phyloP scores from a whole-genome alignment of 2,113 vertebrate genomes.

The Piprites chloris region DNA sequence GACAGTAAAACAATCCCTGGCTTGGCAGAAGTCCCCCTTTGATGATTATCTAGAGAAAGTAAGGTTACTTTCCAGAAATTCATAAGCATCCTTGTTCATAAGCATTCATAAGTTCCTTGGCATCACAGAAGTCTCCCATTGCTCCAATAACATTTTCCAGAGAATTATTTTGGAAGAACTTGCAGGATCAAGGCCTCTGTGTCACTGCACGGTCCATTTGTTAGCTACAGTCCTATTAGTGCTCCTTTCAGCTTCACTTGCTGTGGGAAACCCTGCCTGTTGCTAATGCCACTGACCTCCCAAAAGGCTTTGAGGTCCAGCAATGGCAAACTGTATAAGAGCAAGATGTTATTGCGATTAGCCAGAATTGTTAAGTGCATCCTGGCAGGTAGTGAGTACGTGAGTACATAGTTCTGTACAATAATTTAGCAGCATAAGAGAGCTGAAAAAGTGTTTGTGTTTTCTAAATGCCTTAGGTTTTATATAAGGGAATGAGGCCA shows the following conservation, averaged over 20 bases:
- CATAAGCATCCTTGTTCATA: too few relatives aligned
- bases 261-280: background rate
- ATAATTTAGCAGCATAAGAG: background rate
- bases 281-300: background rate
- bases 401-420: background rate
- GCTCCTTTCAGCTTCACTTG: background rate
- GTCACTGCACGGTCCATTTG: background rate
- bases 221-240: background rate
- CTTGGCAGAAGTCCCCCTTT: background rate
- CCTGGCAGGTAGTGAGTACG: background rate
- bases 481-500: background rate
- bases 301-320: background rate
- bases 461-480: background rate
- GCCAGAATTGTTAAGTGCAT: background rate
- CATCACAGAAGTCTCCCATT: background rate
- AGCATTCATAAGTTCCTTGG: background rate
- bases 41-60: background rate
- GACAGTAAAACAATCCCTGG: background rate
- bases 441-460: background rate
- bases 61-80: background rate
- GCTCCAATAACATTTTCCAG: background rate
- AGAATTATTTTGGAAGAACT: background rate
- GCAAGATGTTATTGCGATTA: background rate
- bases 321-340: background rate
- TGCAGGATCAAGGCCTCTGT: background rate